Conservation (phyloP, 2,888 invertebrate species). For the Anaspis maculata region DNA sequence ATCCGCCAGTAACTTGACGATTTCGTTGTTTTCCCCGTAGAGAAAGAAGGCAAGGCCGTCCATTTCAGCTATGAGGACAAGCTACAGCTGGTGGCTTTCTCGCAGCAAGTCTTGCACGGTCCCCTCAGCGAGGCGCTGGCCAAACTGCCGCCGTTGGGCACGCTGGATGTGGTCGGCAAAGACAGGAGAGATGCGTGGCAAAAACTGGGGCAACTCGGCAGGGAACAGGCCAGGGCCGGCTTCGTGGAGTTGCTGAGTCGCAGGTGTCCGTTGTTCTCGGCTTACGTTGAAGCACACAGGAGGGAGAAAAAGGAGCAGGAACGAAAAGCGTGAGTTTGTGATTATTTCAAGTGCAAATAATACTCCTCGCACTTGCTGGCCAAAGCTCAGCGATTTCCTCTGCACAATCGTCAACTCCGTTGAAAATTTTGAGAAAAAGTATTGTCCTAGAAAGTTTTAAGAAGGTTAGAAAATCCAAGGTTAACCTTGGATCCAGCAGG, state of each 20-base stretch:
- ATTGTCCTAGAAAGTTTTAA: no score
- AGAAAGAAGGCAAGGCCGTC: conserved; percentile 96
- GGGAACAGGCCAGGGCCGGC: conserved; percentile 83
- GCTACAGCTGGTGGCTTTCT: conserved; percentile 81
- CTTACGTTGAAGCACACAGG: conserved; percentile 85
- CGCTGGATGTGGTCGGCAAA: conserved; percentile 89
- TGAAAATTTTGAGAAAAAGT: no score
- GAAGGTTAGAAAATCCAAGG: no score
- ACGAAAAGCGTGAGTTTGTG: conserved; percentile 46
- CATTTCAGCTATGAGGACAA: conserved; percentile 92
- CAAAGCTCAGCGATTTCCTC: neutral
- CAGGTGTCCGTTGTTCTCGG: conserved; percentile 82
- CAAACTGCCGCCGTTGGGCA: conserved; percentile 70
- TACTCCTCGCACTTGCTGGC: neutral
- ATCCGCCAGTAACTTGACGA: no score
- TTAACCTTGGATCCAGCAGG: no score
- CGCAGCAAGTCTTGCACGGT: conserved; percentile 85
- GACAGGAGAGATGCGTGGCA: conserved; percentile 93
- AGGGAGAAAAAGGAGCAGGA: conserved; percentile 77
- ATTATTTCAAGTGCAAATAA: conserved; percentile 2
- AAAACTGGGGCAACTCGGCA: conserved; percentile 74
- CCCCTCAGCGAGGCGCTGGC: conserved; percentile 63
- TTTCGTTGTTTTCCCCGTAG: no score
- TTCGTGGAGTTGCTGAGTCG: conserved; percentile 83
- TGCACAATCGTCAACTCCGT: no score